Evolutionary conservation across 2,113 vertebrate genomes (phyloP).

Genomic region (Opisthocomus hoazin): DNA sequence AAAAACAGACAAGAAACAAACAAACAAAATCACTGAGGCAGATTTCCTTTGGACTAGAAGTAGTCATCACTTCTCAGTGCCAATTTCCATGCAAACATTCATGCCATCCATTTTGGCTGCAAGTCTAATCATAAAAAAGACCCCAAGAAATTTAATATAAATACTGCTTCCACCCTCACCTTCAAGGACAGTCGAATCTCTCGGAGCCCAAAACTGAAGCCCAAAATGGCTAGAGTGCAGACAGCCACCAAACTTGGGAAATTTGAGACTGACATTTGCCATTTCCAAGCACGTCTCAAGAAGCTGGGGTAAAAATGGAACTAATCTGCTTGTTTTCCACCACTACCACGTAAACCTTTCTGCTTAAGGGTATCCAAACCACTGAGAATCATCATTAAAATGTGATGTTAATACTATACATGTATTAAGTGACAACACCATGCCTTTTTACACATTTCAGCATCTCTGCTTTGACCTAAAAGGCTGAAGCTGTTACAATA

Average conservation of each 20-base stretch:
- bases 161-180: background rate
- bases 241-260: background rate
- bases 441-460: background rate
- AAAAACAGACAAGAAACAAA: background rate
- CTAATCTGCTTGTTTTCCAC: background rate
- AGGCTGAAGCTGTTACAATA: background rate
- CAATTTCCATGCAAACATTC: background rate
- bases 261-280: background rate
- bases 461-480: background rate
- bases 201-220: background rate
- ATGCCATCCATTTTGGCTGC: background rate
- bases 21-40: background rate
- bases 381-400: background rate
- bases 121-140: background rate
- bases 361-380: background rate
- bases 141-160: background rate
- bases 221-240: accelerated
- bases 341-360: background rate
- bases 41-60: background rate
- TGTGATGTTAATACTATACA: background rate
- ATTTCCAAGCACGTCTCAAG: background rate
- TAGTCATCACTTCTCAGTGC: background rate
- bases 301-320: background rate
- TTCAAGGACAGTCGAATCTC: background rate
- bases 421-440: accelerated